These are phyloP conservation scores for Sebastolobus alascanus DNA, from an alignment of 2,797 vertebrate genomes.

Conservation along the genomic window DNA sequence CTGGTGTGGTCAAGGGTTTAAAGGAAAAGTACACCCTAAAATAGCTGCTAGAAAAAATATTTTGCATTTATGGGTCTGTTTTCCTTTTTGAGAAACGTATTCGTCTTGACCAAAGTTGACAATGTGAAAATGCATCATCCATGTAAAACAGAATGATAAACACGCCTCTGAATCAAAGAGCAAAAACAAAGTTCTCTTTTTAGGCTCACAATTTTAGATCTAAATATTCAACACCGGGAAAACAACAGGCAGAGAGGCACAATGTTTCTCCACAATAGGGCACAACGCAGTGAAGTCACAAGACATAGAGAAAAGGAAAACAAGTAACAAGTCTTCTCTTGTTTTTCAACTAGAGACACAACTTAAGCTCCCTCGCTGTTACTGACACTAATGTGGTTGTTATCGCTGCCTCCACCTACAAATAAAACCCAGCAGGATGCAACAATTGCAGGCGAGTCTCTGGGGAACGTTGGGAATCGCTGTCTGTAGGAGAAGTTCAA, in stretches of 20 bases:
- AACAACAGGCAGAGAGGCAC: background rate
- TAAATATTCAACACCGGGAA: conserved; percentile 10
- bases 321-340: conserved; percentile 3
- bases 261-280: background rate
- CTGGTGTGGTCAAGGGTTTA: background rate
- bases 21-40: background rate
- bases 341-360: conserved; percentile 25
- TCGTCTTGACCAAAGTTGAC: conserved; percentile 13
- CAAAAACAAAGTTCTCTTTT: background rate
- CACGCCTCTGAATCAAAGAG: conserved; percentile 15
- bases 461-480: conserved; percentile 22
- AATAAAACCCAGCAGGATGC: conserved; percentile 55
- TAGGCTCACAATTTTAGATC: background rate
- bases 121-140: background rate
- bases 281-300: conserved; percentile 8
- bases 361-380: conserved; percentile 29
- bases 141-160: conserved; percentile 8
- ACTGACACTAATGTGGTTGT: conserved; percentile 42
- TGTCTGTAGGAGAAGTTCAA: conserved; percentile 35
- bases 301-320: conserved; percentile 15
- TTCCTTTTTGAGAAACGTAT: background rate
- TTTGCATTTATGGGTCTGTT: background rate
- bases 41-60: background rate
- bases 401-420: conserved; percentile 43
- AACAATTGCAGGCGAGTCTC: conserved; percentile 33